phyloP scores from a whole-genome alignment of 2,113 vertebrate species.

The Thamnaconus septentrionalis region DNA sequence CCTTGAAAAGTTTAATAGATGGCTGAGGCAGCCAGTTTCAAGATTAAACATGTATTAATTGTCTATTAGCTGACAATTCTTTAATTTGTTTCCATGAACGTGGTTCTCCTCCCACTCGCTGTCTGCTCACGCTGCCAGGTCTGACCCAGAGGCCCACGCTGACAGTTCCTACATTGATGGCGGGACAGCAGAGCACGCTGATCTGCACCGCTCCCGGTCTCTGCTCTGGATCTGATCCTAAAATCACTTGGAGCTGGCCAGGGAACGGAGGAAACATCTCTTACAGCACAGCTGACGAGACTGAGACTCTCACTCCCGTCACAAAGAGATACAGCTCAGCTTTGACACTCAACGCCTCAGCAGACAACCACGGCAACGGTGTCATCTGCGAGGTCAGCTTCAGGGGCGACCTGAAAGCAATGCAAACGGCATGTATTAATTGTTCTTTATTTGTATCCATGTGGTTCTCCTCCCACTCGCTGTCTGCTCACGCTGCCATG shows the following conservation, averaged over 20 bases:
- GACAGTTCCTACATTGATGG: conserved; percentile 33
- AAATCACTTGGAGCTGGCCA: conserved; percentile 45
- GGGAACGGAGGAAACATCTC: neutral
- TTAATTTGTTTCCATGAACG: too few species aligned
- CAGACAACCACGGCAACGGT: neutral
- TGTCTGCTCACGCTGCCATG: neutral
- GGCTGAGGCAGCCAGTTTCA: neutral
- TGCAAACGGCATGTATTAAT: neutral
- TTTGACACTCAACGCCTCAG: conserved; percentile 6
- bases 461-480: too few species aligned
- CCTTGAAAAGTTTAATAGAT: neutral
- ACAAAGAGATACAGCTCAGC: neutral
- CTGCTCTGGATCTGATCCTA: conserved; percentile 12
- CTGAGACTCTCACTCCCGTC: neutral
- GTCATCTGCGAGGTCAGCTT: conserved; percentile 22
- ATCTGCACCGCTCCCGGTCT: conserved; percentile 42
- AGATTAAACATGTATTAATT: neutral
- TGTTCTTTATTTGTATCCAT: too few species aligned
- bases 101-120: neutral
- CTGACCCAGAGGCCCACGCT: conserved; percentile 40
- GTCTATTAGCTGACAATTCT: too few species aligned
- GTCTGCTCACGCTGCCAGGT: neutral
- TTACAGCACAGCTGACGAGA: neutral
- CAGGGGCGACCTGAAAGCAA: neutral
- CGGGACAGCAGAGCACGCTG: conserved; percentile 36